Conservation (phyloP, 2,113 vertebrate species). For the Condylura cristata region DNA sequence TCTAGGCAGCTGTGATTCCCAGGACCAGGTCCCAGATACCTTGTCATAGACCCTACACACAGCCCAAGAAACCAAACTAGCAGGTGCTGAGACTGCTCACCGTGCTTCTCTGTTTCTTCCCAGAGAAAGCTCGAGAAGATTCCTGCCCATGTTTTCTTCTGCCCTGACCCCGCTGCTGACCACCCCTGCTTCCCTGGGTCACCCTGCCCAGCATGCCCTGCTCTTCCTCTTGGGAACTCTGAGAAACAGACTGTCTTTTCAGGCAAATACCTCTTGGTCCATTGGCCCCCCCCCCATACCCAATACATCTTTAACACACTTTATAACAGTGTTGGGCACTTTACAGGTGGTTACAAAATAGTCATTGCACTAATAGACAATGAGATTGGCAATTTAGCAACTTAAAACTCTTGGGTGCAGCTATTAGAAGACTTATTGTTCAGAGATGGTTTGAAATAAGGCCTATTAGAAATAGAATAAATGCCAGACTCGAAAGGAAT, state of each 20-base stretch:
- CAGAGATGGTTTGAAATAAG: neutral
- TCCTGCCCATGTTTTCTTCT: neutral
- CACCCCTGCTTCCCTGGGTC: too few species aligned
- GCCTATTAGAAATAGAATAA: neutral
- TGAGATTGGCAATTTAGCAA: neutral
- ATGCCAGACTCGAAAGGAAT: neutral
- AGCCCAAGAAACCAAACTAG: neutral
- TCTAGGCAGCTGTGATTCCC: too few species aligned
- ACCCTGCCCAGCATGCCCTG: rapidly evolving
- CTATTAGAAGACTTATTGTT: neutral
- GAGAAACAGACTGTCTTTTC: neutral
- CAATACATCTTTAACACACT: neutral
- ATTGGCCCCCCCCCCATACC: neutral
- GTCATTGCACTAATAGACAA: neutral
- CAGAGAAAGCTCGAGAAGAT: too few species aligned
- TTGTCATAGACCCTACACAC: too few species aligned
- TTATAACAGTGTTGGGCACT: neutral
- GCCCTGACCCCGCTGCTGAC: neutral
- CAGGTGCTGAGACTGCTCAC: neutral
- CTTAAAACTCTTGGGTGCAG: neutral
- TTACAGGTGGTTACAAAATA: neutral
- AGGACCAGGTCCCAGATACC: neutral
- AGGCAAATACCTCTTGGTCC: neutral
- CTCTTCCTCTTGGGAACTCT: neutral
- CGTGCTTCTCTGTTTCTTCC: neutral